Evolutionary conservation across 2,113 vertebrate species (phyloP).

Genomic region (Archocentrus centrarchus): DNA sequence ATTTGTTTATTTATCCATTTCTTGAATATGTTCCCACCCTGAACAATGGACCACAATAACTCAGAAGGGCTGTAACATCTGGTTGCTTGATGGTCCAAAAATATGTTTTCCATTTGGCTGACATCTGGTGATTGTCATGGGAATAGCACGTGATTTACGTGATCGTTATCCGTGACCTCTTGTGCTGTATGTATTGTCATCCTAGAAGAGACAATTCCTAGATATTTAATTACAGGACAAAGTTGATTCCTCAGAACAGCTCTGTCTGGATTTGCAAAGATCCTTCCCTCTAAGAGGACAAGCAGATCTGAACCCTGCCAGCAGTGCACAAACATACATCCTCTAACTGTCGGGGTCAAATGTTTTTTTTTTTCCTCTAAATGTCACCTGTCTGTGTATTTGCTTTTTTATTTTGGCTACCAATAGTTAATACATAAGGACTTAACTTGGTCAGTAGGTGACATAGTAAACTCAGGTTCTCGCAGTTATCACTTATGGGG

Average conservation of each 20-base stretch:
- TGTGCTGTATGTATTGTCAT: not conserved
- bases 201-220: not conserved
- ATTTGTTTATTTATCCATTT: too few species aligned
- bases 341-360: too few species aligned
- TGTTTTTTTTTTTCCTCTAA: too few species aligned
- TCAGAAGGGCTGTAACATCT: not conserved
- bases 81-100: not conserved
- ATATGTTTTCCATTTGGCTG: not conserved
- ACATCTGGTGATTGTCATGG: not conserved
- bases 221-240: not conserved
- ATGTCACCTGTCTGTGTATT: too few species aligned
- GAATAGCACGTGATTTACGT: not conserved
- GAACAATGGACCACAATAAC: not conserved
- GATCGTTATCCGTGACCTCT: not conserved
- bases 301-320: too few species aligned
- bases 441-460: not conserved
- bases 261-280: too few species aligned
- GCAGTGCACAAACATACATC: too few species aligned
- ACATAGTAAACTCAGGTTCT: not conserved
- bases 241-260: too few species aligned
- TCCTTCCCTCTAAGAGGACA: too few species aligned
- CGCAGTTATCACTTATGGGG: constrained; percentile 5
- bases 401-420: not conserved
- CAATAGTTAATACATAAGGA: not conserved
- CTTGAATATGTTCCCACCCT: too few species aligned